These are phyloP conservation scores for Lithosia quadra DNA, from an alignment of 2,888 invertebrate genomes.

Conservation along the genomic window DNA sequence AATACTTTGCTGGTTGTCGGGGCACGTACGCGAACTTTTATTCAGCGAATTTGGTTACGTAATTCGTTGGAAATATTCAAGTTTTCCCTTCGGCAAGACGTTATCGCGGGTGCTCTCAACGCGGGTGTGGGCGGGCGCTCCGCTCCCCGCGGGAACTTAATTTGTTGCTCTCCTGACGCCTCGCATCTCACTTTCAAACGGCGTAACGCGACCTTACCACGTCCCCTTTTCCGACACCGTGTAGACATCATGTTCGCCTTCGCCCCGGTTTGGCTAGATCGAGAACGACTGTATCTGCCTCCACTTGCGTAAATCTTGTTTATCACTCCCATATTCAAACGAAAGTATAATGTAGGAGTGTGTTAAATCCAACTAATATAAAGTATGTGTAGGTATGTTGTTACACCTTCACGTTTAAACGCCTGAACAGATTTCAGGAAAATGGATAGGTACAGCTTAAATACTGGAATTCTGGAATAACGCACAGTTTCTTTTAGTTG, in stretches of 20 bases:
- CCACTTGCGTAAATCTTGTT: constrained; percentile 33
- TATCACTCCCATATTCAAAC: constrained; percentile 43
- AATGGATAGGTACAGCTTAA: not conserved
- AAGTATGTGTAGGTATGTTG: not conserved
- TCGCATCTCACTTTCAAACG: constrained; percentile 86
- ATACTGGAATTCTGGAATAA: not conserved
- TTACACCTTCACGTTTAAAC: not conserved
- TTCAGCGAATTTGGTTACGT: constrained; percentile 79
- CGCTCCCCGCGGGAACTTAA: constrained; percentile 83
- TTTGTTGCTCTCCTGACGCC: constrained; percentile 87
- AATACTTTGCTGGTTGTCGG: constrained; percentile 76
- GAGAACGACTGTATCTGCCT: constrained; percentile 46
- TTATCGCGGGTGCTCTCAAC: constrained; percentile 82
- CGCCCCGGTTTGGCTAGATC: constrained; percentile 54
- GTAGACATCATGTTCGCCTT: constrained; percentile 71
- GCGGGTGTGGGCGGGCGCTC: constrained; percentile 74
- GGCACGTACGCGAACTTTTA: constrained; percentile 80
- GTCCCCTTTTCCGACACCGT: constrained; percentile 72
- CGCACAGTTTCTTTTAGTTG: not conserved
- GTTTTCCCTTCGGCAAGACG: constrained; percentile 83
- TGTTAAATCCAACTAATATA: not conserved
- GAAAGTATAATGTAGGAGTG: constrained; percentile 30
- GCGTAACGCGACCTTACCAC: constrained; percentile 85
- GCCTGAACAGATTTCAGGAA: not conserved
- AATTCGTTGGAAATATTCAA: constrained; percentile 83